Percentiles rank a stretch among this genome's conserved stretches.
Conservation (phyloP, 1,140 invertebrate genomes). For the Drosophila hydei region DNA sequence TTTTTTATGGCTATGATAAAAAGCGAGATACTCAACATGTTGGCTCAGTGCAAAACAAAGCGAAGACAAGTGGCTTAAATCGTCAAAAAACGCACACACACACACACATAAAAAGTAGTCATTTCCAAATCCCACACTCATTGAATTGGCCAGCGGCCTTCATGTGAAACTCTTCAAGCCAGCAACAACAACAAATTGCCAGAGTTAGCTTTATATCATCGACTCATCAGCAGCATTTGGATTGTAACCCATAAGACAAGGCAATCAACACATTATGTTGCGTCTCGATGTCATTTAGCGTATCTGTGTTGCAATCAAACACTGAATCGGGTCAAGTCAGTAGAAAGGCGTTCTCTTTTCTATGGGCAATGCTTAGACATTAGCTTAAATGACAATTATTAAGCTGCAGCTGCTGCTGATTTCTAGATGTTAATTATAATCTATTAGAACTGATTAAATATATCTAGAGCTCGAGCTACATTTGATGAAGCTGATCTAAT, state of each 20-base stretch:
- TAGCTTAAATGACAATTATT: neutral
- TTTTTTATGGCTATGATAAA: slow-evolving; percentile 21
- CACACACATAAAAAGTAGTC: slow-evolving; percentile 12
- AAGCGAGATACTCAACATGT: neutral
- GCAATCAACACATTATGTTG: slow-evolving; percentile 39
- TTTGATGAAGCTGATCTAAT: too few relatives aligned
- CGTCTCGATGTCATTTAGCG: slow-evolving; percentile 25
- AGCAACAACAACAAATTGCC: neutral
- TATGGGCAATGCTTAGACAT: neutral
- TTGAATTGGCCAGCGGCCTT: slow-evolving; percentile 21
- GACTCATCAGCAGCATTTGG: neutral
- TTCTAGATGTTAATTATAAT: neutral
- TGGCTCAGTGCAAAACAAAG: neutral
- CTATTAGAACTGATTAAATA: neutral
- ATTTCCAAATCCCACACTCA: slow-evolving; percentile 10
- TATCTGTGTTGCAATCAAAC: slow-evolving; percentile 3
- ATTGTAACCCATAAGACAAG: slow-evolving; percentile 49
- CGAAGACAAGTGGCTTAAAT: slow-evolving; percentile 6
- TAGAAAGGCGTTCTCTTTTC: neutral
- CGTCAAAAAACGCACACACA: neutral
- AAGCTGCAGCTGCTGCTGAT: neutral
- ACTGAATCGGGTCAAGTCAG: neutral
- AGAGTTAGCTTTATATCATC: slow-evolving; percentile 8
- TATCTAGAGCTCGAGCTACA: neutral
- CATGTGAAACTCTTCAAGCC: slow-evolving; percentile 15